Base-by-base conservation (phyloP, 53 echinoderm and acorn worm genomes). In the Luidia sarsii region DNA sequence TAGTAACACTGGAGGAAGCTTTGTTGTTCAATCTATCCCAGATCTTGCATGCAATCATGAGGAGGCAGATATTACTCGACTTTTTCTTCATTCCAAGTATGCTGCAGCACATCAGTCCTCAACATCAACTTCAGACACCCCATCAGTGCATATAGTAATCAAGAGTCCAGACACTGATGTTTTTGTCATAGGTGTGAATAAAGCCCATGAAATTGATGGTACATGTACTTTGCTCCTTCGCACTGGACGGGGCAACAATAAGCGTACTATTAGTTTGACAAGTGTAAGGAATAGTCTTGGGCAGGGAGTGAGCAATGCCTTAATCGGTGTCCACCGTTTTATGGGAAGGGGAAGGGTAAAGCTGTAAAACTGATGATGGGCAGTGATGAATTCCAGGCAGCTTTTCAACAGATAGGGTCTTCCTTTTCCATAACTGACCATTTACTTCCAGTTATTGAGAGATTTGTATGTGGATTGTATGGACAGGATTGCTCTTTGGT, bases 161-260 rank as follows among this genome's bases (percentile, higher is more conserved):
- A 69, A 60, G 67, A 81, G 86, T 49, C 86, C 82, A 0, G 90
- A 90, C 77, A 90, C 86, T 24, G 82, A 90, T 52, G 83, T 91
- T 14, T 87, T 87, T 64, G 59, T 91, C 21, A 86, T 87, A 33
- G 83, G 75, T 3, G 46, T 91, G 9, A 61, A 79, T 15, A 34
- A 63, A 28, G 70, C 87, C 13, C 5, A 39, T 9, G 16, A 62
- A 23, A 50, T 91, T 50, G 38, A 32, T 5, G 63, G 41, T 10
- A 46, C 54, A 51, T 41, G 6, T 31, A 45, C 14, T 1, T 91
- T 21, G 86, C 53, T 53, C 86, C 72, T 60, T 46, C 81, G 45
- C 81, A 86, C 21, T 81, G 90, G 20, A 71, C 33, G 46, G 14
- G 75, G 75, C 7, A 75, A 85, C 53, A 48, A 18, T 23, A 75